Evolutionary conservation across 2,113 vertebrate species (phyloP).

Genomic region (Triplophysa rosa): DNA sequence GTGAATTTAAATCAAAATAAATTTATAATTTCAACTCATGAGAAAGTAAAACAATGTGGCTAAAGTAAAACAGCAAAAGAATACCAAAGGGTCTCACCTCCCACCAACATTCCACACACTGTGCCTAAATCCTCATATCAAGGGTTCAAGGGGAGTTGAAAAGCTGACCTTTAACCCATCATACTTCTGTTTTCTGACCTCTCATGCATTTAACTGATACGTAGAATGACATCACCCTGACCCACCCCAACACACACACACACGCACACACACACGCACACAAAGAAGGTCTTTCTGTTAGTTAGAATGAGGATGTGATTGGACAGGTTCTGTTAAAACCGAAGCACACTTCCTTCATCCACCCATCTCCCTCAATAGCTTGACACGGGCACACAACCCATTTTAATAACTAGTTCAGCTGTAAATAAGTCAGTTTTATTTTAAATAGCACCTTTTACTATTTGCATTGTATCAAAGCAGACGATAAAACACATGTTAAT

Average conservation of each 20-base stretch:
- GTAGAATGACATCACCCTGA: conserved; percentile 16
- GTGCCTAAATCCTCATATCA: conserved; percentile 69
- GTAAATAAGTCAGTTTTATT: no score
- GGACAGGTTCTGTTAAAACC: no score
- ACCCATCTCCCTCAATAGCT: no score
- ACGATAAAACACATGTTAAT: no score
- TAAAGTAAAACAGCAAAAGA: conserved; percentile 22
- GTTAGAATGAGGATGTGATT: conserved; percentile 17
- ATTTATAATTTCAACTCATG: not conserved
- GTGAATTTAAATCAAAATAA: not conserved
- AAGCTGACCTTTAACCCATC: conserved; percentile 55
- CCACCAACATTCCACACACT: conserved; percentile 74
- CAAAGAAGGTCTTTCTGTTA: conserved; percentile 14
- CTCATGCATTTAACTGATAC: conserved; percentile 64
- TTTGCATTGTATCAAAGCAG: no score
- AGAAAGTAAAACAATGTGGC: conserved; percentile 49
- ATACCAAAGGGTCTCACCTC: conserved; percentile 69
- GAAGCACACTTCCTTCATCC: no score
- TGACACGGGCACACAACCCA: no score
- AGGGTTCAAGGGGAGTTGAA: conserved; percentile 74
- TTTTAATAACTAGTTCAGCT: no score
- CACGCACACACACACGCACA: not conserved
- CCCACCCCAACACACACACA: conserved; percentile 1
- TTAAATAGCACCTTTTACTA: no score
- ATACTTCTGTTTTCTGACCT: conserved; percentile 56